phyloP scores from a whole-genome alignment of 1,140 invertebrate genomes.

The Mamestra configurata region DNA sequence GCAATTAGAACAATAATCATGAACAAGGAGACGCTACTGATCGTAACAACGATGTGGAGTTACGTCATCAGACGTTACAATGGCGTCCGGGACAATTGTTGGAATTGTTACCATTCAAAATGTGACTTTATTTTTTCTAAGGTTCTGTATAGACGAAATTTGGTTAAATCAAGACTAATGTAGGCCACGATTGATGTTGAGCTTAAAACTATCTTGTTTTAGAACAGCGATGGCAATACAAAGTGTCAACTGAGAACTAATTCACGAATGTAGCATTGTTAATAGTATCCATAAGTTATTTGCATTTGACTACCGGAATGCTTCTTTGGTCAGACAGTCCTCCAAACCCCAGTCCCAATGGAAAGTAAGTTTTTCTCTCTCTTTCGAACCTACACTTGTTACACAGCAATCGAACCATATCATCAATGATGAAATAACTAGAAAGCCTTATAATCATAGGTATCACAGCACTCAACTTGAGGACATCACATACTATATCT shows the following conservation, averaged over 20 bases:
- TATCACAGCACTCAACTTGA: neutral
- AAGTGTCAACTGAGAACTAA: no score
- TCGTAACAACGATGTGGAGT: slow-evolving; percentile 18
- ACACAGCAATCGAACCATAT: neutral
- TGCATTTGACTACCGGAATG: no score
- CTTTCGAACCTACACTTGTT: neutral
- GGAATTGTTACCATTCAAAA: slow-evolving; percentile 31
- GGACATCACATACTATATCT: neutral
- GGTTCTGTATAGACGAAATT: slow-evolving; percentile 13
- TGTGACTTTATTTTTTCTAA: neutral
- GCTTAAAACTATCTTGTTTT: neutral
- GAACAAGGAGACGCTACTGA: slow-evolving; percentile 25
- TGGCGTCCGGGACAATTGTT: slow-evolving; percentile 30
- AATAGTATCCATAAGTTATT: no score
- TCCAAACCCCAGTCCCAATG: no score
- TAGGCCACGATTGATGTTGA: neutral
- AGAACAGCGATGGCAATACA: no score
- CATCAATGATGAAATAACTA: slow-evolving; percentile 3
- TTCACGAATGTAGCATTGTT: no score
- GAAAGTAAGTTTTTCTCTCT: neutral
- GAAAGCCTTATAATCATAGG: slow-evolving; percentile 1
- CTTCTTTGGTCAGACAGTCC: no score
- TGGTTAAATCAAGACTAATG: no score
- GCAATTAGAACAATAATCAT: slow-evolving; percentile 47
- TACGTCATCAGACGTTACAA: slow-evolving; percentile 31